phyloP scores from a whole-genome alignment of 2,113 vertebrate species.

The Seriola rivoliana region DNA sequence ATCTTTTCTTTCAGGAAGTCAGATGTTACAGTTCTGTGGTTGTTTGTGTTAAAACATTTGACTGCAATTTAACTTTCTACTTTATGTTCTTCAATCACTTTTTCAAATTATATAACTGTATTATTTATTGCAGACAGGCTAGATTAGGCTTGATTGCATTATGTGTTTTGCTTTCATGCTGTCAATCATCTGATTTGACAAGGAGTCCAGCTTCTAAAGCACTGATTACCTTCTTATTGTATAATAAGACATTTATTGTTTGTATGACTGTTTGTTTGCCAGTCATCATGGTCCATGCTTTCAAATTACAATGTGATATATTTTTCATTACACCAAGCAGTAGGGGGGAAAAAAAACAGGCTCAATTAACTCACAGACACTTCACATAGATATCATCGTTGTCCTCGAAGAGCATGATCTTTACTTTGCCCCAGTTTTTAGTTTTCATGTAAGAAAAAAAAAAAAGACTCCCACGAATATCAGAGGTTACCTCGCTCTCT shows the following conservation, averaged over 20 bases:
- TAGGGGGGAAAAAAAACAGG: not conserved
- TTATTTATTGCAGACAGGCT: not conserved
- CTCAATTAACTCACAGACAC: slow-evolving; percentile 22
- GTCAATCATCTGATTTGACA: slow-evolving; percentile 5
- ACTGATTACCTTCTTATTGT: not conserved
- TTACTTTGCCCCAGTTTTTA: slow-evolving; percentile 62
- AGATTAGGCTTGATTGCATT: not conserved
- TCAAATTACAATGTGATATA: not conserved
- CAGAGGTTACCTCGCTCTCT: slow-evolving; percentile 44
- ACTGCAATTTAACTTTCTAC: not conserved
- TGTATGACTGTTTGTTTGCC: not conserved
- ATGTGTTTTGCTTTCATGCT: not conserved
- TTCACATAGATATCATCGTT: slow-evolving; percentile 47
- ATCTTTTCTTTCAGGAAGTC: not conserved
- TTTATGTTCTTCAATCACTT: not conserved
- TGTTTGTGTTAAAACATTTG: not conserved
- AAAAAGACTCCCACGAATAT: slow-evolving; percentile 38
- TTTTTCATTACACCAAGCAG: slow-evolving; percentile 12
- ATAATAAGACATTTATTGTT: not conserved
- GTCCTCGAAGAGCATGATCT: slow-evolving; percentile 45
- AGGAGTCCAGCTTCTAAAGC: not conserved
- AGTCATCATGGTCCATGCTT: not conserved
- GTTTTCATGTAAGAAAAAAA: slow-evolving; percentile 50
- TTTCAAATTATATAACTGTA: not conserved
- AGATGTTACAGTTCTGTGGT: not conserved